Conservation (phyloP, 2,888 invertebrate genomes). For the Drosophila austrosaltans region DNA sequence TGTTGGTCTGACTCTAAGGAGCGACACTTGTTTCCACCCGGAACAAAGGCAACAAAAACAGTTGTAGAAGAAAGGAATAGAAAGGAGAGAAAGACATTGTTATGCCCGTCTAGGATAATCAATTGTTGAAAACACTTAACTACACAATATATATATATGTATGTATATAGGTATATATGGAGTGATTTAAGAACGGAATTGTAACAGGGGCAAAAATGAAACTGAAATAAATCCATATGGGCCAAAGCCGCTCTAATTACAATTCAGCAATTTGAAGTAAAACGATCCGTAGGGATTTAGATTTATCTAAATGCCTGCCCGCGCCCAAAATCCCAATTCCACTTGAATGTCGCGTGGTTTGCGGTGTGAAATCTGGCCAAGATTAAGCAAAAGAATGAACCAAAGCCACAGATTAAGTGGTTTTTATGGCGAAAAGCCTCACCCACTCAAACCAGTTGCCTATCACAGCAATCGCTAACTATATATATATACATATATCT, state of each 20-base stretch:
- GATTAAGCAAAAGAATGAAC: constrained; percentile 64
- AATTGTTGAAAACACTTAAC: constrained; percentile 7
- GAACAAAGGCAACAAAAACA: not conserved
- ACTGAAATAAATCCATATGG: constrained; percentile 18
- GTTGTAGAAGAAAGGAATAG: not conserved
- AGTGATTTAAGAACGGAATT: constrained; percentile 1
- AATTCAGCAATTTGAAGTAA: constrained; percentile 38
- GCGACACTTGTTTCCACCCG: constrained; percentile 26
- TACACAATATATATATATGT: not conserved
- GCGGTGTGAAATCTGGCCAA: constrained; percentile 59
- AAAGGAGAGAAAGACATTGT: constrained; percentile 8
- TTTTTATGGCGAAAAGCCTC: constrained; percentile 15
- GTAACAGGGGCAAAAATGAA: not conserved
- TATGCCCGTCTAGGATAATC: constrained; percentile 6
- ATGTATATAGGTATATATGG: not conserved
- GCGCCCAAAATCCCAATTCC: constrained; percentile 53
- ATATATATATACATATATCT: constrained; percentile 3
- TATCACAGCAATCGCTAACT: not conserved
- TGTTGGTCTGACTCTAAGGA: constrained; percentile 44
- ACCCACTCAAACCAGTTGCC: not conserved
- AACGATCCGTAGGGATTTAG: constrained; percentile 19
- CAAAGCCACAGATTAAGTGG: constrained; percentile 59
- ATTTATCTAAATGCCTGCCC: constrained; percentile 9
- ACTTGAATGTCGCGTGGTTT: constrained; percentile 67
- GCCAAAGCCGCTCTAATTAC: constrained; percentile 47